phyloP scores from a whole-genome alignment of 2,888 invertebrate genomes.

The Stegophylla sp. region DNA sequence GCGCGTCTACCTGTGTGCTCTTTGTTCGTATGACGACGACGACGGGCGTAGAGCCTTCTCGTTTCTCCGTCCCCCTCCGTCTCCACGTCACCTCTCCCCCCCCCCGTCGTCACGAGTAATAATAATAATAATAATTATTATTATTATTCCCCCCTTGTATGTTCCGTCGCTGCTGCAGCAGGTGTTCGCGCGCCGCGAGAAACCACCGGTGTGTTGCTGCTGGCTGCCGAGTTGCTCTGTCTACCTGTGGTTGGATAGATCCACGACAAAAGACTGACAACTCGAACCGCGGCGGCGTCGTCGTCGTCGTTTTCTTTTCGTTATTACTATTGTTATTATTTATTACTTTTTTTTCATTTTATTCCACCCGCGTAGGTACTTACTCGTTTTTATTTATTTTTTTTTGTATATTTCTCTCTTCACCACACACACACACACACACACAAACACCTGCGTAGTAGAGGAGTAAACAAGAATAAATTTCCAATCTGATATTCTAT shows the following conservation, averaged over 20 bases:
- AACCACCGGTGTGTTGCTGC: conserved; percentile 30
- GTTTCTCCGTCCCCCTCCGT: conserved; percentile 7
- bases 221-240: not conserved
- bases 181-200: conserved; percentile 40
- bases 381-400: too few species aligned
- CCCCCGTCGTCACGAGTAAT: not conserved
- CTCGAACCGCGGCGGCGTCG: too few species aligned
- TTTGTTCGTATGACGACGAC: conserved; percentile 10
- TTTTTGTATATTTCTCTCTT: too few species aligned
- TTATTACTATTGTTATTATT: not conserved
- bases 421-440: too few species aligned
- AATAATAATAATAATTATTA: conserved; percentile 21
- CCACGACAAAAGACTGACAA: conserved; percentile 23
- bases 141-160: conserved; percentile 25
- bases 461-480: too few species aligned
- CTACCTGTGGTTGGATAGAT: conserved; percentile 29
- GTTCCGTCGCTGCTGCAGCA: conserved; percentile 29
- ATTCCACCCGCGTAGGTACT: not conserved
- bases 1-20: conserved; percentile 42
- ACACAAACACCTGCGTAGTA: too few species aligned
- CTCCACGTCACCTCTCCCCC: not conserved
- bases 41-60: not conserved
- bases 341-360: not conserved
- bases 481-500: too few species aligned
- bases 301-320: not conserved